A percentile compares a stretch with the other conserved stretches of the same genome.
Conservation (phyloP, 1,140 invertebrate genomes). For the Trichoplusia ni region DNA sequence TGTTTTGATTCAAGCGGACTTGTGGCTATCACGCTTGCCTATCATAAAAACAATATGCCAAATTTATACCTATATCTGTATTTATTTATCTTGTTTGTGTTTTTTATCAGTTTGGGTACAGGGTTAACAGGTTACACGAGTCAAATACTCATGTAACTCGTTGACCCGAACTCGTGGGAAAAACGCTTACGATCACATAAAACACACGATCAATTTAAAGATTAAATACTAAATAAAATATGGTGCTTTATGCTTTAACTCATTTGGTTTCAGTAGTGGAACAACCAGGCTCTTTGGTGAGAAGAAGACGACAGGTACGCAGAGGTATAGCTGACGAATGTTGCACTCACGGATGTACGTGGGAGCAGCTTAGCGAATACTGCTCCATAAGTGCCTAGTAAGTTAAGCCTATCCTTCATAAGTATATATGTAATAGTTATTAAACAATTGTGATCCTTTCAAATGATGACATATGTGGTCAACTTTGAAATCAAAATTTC, state of each 20-base stretch:
- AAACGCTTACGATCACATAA: background rate
- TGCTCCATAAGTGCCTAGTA: slow-evolving; percentile 68
- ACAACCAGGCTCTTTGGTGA: slow-evolving; percentile 54
- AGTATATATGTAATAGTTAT: background rate
- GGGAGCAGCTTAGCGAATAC: slow-evolving; percentile 66
- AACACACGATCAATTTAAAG: too few species aligned
- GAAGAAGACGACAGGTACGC: slow-evolving; percentile 49
- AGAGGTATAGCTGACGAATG: slow-evolving; percentile 71
- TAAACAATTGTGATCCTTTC: too few species aligned
- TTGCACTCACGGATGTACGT: slow-evolving; percentile 64
- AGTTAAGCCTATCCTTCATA: slow-evolving; percentile 33
- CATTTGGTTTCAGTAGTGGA: slow-evolving; percentile 62
- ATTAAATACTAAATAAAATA: too few species aligned
- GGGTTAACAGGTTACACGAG: background rate
- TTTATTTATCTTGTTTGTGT: background rate
- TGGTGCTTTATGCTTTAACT: too few species aligned
- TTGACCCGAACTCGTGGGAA: slow-evolving; percentile 5
- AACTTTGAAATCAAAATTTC: too few species aligned
- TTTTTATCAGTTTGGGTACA: background rate
- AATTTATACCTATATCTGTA: background rate
- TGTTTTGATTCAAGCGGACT: too few species aligned
- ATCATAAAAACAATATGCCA: background rate
- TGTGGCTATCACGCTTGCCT: too few species aligned
- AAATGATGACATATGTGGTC: too few species aligned
- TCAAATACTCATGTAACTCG: slow-evolving; percentile 3